Evolutionary conservation across 2,888 invertebrate genomes (phyloP).

Genomic region (Hololepta plana): DNA sequence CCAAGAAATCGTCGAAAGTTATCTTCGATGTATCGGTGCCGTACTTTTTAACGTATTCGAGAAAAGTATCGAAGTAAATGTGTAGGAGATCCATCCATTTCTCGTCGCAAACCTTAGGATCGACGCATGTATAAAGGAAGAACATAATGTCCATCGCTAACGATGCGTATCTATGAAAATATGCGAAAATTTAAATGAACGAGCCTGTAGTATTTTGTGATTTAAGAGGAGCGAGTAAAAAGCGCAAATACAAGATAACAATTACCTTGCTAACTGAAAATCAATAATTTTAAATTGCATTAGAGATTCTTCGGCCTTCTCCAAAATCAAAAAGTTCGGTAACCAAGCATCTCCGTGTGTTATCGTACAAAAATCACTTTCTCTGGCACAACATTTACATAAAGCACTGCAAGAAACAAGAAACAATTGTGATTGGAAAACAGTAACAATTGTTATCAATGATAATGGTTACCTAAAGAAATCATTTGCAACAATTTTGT

Average conservation of each 20-base stretch:
- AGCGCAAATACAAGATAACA: too few relatives aligned
- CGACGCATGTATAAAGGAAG: conserved; percentile 43
- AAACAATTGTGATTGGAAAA: not conserved
- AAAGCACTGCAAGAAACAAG: conserved; percentile 2
- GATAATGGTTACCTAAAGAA: conserved; percentile 27
- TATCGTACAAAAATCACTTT: conserved; percentile 28
- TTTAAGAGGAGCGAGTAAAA: too few relatives aligned
- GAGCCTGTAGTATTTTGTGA: too few relatives aligned
- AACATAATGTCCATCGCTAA: conserved; percentile 26
- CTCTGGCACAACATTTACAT: conserved; percentile 4
- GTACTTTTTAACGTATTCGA: conserved; percentile 33
- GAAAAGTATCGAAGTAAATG: conserved; percentile 37
- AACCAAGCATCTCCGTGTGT: conserved; percentile 54
- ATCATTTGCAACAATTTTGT: conserved; percentile 33
- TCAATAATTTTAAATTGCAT: conserved; percentile 32
- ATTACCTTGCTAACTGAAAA: conserved; percentile 37
- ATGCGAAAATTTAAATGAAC: too few relatives aligned
- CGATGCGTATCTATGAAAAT: conserved; percentile 7
- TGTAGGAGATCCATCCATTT: conserved; percentile 41
- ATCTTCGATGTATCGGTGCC: conserved; percentile 44
- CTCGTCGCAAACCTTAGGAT: conserved; percentile 32
- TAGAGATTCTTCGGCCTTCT: conserved; percentile 19
- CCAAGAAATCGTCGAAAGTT: conserved; percentile 30
- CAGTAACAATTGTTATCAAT: conserved; percentile 22
- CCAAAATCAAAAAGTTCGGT: conserved; percentile 44